Evolutionary conservation across 1,140 invertebrate species (phyloP).

Genomic region (honey bee (Apis mellifera)): DNA sequence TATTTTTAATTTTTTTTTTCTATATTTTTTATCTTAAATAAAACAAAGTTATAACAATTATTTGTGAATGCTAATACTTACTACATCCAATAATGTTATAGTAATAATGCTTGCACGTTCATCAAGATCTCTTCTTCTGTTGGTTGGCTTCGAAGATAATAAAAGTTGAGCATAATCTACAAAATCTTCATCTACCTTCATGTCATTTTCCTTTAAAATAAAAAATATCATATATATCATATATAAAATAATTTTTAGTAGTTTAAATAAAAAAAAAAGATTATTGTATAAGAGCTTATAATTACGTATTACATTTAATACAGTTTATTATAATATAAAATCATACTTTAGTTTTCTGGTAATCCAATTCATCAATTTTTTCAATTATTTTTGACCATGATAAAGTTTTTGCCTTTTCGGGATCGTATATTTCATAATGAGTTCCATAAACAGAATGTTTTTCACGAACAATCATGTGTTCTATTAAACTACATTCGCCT

Average conservation of each 20-base stretch:
- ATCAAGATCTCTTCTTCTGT: constrained; percentile 57
- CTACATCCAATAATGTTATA: constrained; percentile 71
- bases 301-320: not conserved
- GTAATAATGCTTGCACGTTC: constrained; percentile 72
- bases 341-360: not conserved
- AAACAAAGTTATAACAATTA: not conserved
- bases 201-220: not conserved
- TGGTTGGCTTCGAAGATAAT: constrained; percentile 13
- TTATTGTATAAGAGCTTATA: not conserved
- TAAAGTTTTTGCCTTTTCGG: constrained; percentile 43
- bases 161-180: constrained; percentile 17
- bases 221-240: too few relatives aligned
- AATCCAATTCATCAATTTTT: not conserved
- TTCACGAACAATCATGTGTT: constrained; percentile 81
- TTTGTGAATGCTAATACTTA: constrained; percentile 53
- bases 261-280: not conserved
- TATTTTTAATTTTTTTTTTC: not conserved
- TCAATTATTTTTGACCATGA: not conserved
- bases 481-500: constrained; percentile 84
- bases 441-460: constrained; percentile 71
- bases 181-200: not conserved
- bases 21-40: not conserved
- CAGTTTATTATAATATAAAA: not conserved
- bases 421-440: constrained; percentile 80
- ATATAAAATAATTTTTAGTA: not conserved